Evolutionary conservation across 2,797 vertebrate species (phyloP).

Genomic region (Benthosema pterotum): DNA sequence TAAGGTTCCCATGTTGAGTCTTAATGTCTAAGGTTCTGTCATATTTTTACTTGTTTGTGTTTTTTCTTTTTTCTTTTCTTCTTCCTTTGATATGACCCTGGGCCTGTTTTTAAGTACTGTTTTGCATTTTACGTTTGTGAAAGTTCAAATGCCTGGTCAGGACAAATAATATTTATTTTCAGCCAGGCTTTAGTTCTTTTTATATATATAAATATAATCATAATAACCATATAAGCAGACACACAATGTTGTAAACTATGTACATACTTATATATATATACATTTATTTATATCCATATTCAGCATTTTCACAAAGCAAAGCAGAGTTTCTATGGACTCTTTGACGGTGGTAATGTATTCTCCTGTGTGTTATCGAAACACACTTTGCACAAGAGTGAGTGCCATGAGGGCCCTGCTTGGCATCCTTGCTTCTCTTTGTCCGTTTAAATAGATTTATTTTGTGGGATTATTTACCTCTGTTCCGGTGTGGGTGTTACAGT

Average conservation of each 20-base stretch:
- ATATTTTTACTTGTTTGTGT: constrained; percentile 28
- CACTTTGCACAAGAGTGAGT: constrained; percentile 40
- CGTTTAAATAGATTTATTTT: constrained; percentile 23
- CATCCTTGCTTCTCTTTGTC: constrained; percentile 15
- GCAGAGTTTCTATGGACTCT: constrained; percentile 28
- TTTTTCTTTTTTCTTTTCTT: constrained; percentile 47
- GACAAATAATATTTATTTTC: constrained; percentile 56
- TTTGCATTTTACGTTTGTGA: constrained; percentile 51
- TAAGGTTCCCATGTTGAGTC: constrained; percentile 49
- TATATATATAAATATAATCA: constrained; percentile 2
- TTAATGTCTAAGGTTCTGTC: constrained; percentile 29
- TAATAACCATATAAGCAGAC: constrained; percentile 37
- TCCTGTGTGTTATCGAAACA: constrained; percentile 10
- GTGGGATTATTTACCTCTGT: constrained; percentile 28
- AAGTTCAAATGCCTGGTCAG: constrained; percentile 36
- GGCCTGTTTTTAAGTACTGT: not conserved
- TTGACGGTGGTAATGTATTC: constrained; percentile 12
- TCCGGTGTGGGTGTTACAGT: constrained; percentile 33
- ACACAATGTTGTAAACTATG: constrained; percentile 58
- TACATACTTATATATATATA: constrained; percentile 40
- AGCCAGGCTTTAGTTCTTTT: constrained; percentile 39
- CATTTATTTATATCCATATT: constrained; percentile 17
- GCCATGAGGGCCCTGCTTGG: constrained; percentile 38
- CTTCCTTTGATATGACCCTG: constrained; percentile 8
- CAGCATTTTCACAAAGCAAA: constrained; percentile 22